Evolutionary conservation across 2,888 invertebrate species (phyloP).

Genomic region (Poecilobothrus nobilitatus): DNA sequence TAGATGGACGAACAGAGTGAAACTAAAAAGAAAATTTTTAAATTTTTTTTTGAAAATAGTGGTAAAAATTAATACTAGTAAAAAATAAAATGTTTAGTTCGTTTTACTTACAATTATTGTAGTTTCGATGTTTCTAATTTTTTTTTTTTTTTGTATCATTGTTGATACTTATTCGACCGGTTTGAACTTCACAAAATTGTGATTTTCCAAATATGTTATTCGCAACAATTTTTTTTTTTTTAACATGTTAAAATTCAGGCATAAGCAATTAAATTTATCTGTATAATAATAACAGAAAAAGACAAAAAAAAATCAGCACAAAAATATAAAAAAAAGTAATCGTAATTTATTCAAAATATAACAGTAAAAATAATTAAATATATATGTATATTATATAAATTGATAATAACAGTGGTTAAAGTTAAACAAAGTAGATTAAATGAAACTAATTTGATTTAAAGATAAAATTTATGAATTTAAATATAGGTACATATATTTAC

Average conservation of each 20-base stretch:
- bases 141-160: conserved; percentile 54
- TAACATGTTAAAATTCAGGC: neutral
- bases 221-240: neutral
- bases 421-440: no score
- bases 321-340: no score
- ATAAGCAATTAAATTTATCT: neutral
- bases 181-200: conserved; percentile 70
- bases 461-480: neutral
- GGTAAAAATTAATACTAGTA: no score
- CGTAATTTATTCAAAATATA: no score
- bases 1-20: no score
- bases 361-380: neutral
- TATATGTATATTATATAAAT: no score
- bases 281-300: neutral
- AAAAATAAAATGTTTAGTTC: no score
- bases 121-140: conserved; percentile 70
- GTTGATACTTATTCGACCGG: conserved; percentile 79
- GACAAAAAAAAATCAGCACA: no score
- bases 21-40: no score
- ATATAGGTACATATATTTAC: neutral
- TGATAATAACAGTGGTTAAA: no score
- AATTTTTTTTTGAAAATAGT: no score
- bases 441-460: no score
- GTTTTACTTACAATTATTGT: conserved; percentile 66
- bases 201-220: conserved; percentile 38